A percentile compares a stretch with the other conserved stretches of the same genome.
Conservation (phyloP, 2,113 vertebrate genomes). For the Nibea albiflora region DNA sequence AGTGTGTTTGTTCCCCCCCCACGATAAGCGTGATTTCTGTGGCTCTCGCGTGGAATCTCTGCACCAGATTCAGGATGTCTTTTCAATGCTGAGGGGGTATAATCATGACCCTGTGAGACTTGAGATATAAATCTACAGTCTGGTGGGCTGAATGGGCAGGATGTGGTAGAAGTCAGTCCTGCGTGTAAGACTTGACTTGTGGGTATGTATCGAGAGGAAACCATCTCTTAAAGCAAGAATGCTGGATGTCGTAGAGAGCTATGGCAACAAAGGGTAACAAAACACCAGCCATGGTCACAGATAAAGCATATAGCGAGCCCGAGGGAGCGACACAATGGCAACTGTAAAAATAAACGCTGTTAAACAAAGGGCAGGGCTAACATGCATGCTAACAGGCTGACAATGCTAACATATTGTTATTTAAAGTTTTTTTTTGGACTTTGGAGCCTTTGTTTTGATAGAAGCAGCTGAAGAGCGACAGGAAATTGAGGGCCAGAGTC, state of each 20-base stretch:
- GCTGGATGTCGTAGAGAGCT: constrained; percentile 14
- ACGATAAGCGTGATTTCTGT: constrained; percentile 48
- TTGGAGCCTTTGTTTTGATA: no score
- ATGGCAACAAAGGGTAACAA: constrained; percentile 1
- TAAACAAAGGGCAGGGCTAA: background rate
- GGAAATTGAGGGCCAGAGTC: no score
- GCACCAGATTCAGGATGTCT: constrained; percentile 29
- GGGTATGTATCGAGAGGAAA: constrained; percentile 54
- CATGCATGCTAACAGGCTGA: background rate
- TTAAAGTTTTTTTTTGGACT: background rate
- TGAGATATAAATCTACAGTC: constrained; percentile 61
- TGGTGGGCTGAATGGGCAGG: constrained; percentile 61
- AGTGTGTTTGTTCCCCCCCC: constrained; percentile 24
- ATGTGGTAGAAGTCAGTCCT: constrained; percentile 59
- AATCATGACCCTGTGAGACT: constrained; percentile 61
- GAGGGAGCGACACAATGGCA: background rate
- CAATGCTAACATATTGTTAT: background rate
- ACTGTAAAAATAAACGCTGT: background rate
- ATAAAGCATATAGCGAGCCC: background rate
- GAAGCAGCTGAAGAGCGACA: no score
- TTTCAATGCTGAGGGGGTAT: constrained; percentile 44
- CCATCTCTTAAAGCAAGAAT: constrained; percentile 33
- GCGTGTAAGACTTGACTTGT: constrained; percentile 9
- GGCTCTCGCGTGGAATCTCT: constrained; percentile 18
- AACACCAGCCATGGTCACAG: background rate